Percentiles rank a stretch among this genome's conserved stretches.
phyloP scores from a whole-genome alignment of 1,140 invertebrate genomes.

The Paraescarpia echinospica region DNA sequence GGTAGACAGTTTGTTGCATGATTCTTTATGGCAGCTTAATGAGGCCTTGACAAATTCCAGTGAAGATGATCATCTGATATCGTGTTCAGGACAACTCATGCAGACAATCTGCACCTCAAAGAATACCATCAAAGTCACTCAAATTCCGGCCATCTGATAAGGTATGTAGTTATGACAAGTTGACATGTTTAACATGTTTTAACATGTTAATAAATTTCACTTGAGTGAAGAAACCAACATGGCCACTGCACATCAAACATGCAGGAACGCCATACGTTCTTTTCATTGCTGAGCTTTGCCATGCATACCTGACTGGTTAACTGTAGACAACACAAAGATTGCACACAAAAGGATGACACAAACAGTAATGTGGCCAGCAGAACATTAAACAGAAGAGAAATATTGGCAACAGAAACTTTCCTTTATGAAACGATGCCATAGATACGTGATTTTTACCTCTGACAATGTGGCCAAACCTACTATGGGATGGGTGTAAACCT shows the following conservation, averaged over 20 bases:
- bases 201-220: neutral
- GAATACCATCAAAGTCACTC: neutral
- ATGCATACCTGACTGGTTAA: neutral
- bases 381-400: neutral
- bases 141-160: neutral
- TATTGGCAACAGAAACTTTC: neutral
- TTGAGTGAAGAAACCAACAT: neutral
- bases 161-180: neutral
- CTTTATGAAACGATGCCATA: neutral
- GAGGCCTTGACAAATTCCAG: neutral
- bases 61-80: neutral
- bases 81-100: neutral
- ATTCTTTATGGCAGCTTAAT: neutral
- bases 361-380: neutral
- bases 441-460: neutral
- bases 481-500: neutral
- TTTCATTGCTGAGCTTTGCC: neutral
- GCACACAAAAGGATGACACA: neutral
- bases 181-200: neutral
- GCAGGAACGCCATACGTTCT: neutral
- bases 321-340: neutral
- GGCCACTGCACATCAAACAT: neutral
- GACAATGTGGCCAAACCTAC: neutral
- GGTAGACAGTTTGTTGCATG: neutral
- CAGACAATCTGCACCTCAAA: neutral